Conservation (phyloP, 2,113 vertebrate species). For the Oryzias celebensis region DNA sequence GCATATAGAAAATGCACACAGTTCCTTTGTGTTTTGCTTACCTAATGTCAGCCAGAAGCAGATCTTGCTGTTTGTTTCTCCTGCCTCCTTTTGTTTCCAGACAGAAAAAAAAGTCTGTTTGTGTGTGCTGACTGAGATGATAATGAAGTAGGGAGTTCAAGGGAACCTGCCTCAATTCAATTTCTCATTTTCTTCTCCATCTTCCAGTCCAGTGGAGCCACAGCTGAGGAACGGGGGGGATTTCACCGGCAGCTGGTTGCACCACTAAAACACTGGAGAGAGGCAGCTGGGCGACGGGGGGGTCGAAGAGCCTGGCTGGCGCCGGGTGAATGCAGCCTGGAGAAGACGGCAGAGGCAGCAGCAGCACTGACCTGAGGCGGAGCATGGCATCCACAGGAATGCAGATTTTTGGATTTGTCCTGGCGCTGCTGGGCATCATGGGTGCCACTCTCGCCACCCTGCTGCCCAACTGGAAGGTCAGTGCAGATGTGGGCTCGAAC, state of each 20-base stretch:
- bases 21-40: slow-evolving; percentile 36
- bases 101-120: slow-evolving; percentile 39
- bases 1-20: slow-evolving; percentile 23
- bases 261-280: slow-evolving; percentile 39
- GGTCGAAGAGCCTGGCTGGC: slow-evolving; percentile 55
- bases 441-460: slow-evolving; percentile 87
- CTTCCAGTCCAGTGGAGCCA: slow-evolving; percentile 66
- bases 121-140: slow-evolving; percentile 42
- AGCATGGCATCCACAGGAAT: slow-evolving; percentile 87
- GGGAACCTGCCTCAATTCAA: slow-evolving; percentile 38
- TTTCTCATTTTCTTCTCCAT: slow-evolving; percentile 62
- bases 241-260: slow-evolving; percentile 59
- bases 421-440: slow-evolving; percentile 85
- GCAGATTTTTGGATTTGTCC: slow-evolving; percentile 90
- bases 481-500: slow-evolving; percentile 84
- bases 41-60: slow-evolving; percentile 39
- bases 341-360: slow-evolving; percentile 51
- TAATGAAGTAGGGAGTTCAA: slow-evolving; percentile 24
- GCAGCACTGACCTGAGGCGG: slow-evolving; percentile 40
- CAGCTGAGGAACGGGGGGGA: slow-evolving; percentile 60
- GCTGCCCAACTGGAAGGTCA: slow-evolving; percentile 95
- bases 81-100: slow-evolving; percentile 67
- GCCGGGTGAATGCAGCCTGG: slow-evolving; percentile 71
- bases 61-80: slow-evolving; percentile 33
- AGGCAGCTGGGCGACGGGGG: slow-evolving; percentile 62